Percentiles rank a stretch among this genome's conserved stretches.
These are phyloP conservation scores for Scomber colias DNA, from an alignment of 2,113 vertebrate genomes.

Conservation along the genomic window DNA sequence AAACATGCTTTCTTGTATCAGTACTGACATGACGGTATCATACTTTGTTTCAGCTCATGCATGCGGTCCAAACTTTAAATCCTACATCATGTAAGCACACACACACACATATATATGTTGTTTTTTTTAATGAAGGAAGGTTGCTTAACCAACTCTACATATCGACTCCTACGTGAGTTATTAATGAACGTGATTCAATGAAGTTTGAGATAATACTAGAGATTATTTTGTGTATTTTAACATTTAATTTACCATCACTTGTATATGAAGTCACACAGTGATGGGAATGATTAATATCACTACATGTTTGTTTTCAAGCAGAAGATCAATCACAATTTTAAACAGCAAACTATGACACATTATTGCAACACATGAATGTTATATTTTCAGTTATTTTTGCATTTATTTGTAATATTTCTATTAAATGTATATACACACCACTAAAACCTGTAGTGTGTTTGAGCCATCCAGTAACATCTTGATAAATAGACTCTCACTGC, in stretches of 20 bases:
- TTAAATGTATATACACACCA: neutral
- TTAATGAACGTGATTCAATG: constrained; percentile 11
- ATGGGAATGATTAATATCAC: neutral
- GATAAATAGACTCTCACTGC: neutral
- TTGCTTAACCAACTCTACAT: neutral
- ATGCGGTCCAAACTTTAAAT: neutral
- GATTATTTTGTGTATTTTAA: neutral
- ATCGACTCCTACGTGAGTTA: neutral
- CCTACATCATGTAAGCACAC: too few species aligned
- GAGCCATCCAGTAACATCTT: neutral
- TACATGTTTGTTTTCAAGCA: neutral
- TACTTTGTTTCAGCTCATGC: neutral
- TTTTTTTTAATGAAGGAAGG: neutral
- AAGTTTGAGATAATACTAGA: neutral
- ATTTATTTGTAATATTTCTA: constrained; percentile 6
- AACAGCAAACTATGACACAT: neutral
- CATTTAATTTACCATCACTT: neutral
- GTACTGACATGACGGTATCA: neutral
- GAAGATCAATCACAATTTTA: neutral
- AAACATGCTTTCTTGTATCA: constrained; percentile 15
- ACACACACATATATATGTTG: too few species aligned
- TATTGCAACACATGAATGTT: neutral
- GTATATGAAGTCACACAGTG: constrained; percentile 12
- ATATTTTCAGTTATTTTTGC: constrained; percentile 5
- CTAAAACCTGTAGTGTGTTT: neutral